Conservation (phyloP, 2,113 vertebrate genomes). For the Eulemur rufifrons region DNA sequence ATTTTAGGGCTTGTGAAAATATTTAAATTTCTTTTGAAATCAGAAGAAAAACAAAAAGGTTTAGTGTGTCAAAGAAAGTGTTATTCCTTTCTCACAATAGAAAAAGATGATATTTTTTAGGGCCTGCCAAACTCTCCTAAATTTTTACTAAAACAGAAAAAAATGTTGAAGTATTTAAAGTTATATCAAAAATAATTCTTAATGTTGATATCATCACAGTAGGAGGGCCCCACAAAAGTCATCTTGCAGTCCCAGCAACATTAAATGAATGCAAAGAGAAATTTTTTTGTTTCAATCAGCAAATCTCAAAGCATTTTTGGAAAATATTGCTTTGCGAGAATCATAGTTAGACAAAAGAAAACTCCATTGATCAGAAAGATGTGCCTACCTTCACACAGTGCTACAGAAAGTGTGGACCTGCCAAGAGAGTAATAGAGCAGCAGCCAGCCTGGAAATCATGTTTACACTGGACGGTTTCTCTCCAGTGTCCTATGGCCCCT, state of each 20-base stretch:
- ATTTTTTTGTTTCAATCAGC: background rate
- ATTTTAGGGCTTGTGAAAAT: background rate
- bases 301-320: background rate
- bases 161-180: background rate
- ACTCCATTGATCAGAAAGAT: background rate
- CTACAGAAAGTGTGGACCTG: constrained; percentile 74
- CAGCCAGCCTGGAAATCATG: background rate
- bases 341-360: background rate
- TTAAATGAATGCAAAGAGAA: background rate
- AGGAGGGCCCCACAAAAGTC: background rate
- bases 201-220: background rate
- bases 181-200: background rate
- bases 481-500: background rate
- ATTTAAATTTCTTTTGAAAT: constrained; percentile 13
- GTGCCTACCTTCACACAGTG: constrained; percentile 81
- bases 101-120: background rate
- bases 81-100: background rate
- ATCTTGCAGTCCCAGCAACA: background rate
- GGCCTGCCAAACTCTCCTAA: background rate
- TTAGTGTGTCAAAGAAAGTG: background rate
- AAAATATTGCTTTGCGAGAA: background rate
- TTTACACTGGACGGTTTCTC: background rate
- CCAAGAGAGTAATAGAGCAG: background rate
- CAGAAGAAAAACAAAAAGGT: background rate
- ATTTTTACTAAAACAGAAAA: background rate